Base-by-base conservation (phyloP, 2,113 vertebrate species). In the Callocephalon fimbriatum region DNA sequence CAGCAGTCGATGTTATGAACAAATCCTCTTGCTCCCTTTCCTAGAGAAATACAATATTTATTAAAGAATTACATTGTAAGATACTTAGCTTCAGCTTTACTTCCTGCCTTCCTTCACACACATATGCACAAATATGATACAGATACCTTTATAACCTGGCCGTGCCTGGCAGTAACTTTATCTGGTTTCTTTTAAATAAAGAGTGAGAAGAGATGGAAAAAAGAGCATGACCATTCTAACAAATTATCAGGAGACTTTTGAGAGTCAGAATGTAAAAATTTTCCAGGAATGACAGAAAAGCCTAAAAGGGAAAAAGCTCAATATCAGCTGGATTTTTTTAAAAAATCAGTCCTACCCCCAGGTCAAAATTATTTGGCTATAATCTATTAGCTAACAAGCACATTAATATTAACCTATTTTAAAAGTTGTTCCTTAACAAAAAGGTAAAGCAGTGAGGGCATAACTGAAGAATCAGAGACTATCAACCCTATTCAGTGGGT, bases 121-220 rank as follows among this genome's bases (percentile, higher is more conserved):
- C 23, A 15, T 0, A 0, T 15, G 25, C 16, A 66, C 10, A 61
- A 19, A 35, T 12, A 19, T 15, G 6, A 83, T n/a, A 70, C 4
- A 82, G 7, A 35, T 25, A 44, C 20, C 6, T 73, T 65, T 63
- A 45, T 22, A 83, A 65, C 17, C 50, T 62, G 13, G 17, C 15
- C 2, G 0, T 66, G 15, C 4, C 25, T 53, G 35, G 23, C 20
- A 32, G 40, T 48, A 90, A 37, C 10, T 10, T 70, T 22, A 51
- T 37, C 26, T 54, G 50, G 21, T 23, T 81, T 12, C n/a, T 89
- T 27, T 45, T 71, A 58, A 63, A 26, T 42, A 45, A 54, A 72
- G 19, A 40, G 7, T 72, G 40, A 73, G 40, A 86, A 62, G 27
- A 56, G 5, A n/a, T 37, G n/a, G 53, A 25, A 58, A 77, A 76